Evolutionary conservation across 2,113 vertebrate species (phyloP), one percentile per base, ranked within the genome.

Genomic region (Euleptes europaea): DNA sequence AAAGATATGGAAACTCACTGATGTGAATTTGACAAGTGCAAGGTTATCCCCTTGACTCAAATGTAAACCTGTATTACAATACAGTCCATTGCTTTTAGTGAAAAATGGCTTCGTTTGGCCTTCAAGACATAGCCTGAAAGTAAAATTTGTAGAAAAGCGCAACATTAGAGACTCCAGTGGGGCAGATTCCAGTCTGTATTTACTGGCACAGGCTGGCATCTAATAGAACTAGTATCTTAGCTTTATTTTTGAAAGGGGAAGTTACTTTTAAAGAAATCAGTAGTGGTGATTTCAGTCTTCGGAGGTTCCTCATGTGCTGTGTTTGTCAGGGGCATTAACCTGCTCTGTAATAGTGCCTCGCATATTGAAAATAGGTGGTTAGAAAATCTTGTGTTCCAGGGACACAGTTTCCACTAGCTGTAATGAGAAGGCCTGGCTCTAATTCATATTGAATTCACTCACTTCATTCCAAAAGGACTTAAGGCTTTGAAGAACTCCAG

Each of bases 381-480:
- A 5, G 0, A 60, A 87, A 40, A 0, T 81, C 89, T 82, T 71
- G 35, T 84, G 42, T 75, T 73, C 82, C 42, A 66, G 49, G 72
- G 82, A 84, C 83, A 9, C 67, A 49, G 0, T 67, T 88, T 63
- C 66, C 54, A 42, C 19, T 23, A 75, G 66, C 33, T 10, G 71
- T 71, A 35, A 31, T 28, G 60, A 57, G 74, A 80, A 81, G 78
- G 72, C 38, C 87, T 89, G 90, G 90, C 89, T 91, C 89, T 94
- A 86, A 95, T 95, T 95, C 94, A 95, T 94, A 95, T 93, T 95
- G 94, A 95, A 95, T 95, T 95, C 79, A 90, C 86, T 92, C 86
- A 88, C 47, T 91, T 90, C 89, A 92, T 94, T 93, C 90, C 90
- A 91, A 89, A 92, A 92, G 86, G 19, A 76, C 67, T 57, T 38